Conservation (phyloP, 2,797 vertebrate species). For the Mus caroli region DNA sequence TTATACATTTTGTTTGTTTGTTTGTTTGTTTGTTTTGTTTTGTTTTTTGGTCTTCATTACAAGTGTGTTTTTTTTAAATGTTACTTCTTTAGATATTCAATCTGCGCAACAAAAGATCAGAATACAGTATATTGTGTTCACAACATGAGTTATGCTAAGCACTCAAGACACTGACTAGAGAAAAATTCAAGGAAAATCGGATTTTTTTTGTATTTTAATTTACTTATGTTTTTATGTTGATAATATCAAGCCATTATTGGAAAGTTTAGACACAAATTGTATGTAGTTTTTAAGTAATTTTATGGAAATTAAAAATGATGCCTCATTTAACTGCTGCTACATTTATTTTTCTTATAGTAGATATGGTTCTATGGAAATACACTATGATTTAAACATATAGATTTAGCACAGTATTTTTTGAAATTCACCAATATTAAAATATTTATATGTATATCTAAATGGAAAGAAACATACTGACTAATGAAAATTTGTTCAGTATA, state of each 20-base stretch:
- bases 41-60: neutral
- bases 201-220: conserved; percentile 54
- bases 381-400: neutral
- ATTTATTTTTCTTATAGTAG: conserved; percentile 50
- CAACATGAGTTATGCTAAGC: conserved; percentile 13
- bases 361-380: conserved; percentile 33
- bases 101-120: conserved; percentile 21
- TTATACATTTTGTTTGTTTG: neutral
- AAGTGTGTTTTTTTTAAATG: neutral
- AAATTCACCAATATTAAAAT: conserved; percentile 15
- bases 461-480: neutral
- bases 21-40: too few relatives aligned
- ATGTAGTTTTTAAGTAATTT: conserved; percentile 51
- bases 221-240: conserved; percentile 61
- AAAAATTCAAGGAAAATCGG: conserved; percentile 45
- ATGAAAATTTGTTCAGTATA: neutral
- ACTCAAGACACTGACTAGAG: neutral
- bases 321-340: neutral
- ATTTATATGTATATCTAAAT: neutral
- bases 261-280: conserved; percentile 39
- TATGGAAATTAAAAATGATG: conserved; percentile 25
- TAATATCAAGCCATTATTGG: conserved; percentile 57
- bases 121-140: conserved; percentile 20
- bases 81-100: neutral
- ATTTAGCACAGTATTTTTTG: conserved; percentile 5